phyloP scores from a whole-genome alignment of 2,113 vertebrate genomes.

The Arizona elegans region DNA sequence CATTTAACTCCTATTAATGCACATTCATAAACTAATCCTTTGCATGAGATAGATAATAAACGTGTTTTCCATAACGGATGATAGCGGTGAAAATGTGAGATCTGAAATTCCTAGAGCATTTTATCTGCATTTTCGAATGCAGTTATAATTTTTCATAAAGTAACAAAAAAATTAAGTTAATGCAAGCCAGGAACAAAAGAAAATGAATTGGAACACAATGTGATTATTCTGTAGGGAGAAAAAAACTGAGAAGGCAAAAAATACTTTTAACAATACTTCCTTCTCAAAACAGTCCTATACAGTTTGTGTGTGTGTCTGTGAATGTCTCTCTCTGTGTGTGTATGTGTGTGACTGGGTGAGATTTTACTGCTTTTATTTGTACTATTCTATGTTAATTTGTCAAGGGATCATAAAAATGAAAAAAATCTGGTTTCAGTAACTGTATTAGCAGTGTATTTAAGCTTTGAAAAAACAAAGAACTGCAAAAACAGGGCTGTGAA shows the following conservation, averaged over 20 bases:
- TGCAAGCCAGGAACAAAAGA: constrained; percentile 67
- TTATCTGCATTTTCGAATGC: constrained; percentile 33
- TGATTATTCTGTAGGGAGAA: constrained; percentile 56
- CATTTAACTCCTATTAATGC: neutral
- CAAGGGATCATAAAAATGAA: constrained; percentile 41
- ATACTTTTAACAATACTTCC: constrained; percentile 71
- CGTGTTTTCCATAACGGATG: neutral
- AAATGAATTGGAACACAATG: constrained; percentile 51
- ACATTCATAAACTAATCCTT: constrained; percentile 18
- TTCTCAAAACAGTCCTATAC: constrained; percentile 67
- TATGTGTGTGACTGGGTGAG: constrained; percentile 58
- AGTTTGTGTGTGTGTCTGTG: constrained; percentile 45
- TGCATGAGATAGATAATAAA: constrained; percentile 32
- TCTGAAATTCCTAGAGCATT: constrained; percentile 28
- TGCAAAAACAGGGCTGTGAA: constrained; percentile 47
- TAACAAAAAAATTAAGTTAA: constrained; percentile 55
- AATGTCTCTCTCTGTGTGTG: constrained; percentile 62
- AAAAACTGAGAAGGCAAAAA: constrained; percentile 63
- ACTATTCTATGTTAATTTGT: constrained; percentile 48
- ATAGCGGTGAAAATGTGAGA: constrained; percentile 37
- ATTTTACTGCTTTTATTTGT: constrained; percentile 37
- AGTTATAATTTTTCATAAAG: constrained; percentile 36
- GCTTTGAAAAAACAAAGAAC: constrained; percentile 45
- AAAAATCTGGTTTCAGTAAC: constrained; percentile 32
- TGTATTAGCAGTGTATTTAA: constrained; percentile 48